phyloP scores from a whole-genome alignment of 2,113 vertebrate species.

The Polyodon spathula region DNA sequence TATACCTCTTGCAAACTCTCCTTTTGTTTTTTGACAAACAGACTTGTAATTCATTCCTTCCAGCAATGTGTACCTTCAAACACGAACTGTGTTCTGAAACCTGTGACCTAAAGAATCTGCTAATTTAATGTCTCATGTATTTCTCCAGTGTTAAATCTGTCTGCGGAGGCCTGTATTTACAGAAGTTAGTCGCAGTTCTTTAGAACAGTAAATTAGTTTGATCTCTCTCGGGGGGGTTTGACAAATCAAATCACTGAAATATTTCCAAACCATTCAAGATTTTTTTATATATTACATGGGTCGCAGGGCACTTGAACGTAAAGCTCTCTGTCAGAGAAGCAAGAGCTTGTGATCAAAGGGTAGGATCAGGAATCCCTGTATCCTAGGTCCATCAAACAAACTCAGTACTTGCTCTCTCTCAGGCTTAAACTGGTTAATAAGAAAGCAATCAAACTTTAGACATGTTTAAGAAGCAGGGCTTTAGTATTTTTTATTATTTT shows the following conservation, averaged over 20 bases:
- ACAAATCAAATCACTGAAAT: conserved; percentile 11
- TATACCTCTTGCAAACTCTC: background rate
- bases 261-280: conserved; percentile 8
- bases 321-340: too few relatives aligned
- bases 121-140: conserved; percentile 21
- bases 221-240: conserved; percentile 14
- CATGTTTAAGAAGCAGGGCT: too few relatives aligned
- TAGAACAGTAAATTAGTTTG: conserved; percentile 12
- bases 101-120: conserved; percentile 3
- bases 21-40: conserved; percentile 16
- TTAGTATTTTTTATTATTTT: too few relatives aligned
- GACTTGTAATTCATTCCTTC: conserved; percentile 7
- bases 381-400: too few relatives aligned
- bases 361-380: too few relatives aligned
- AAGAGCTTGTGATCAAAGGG: too few relatives aligned
- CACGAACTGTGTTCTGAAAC: background rate
- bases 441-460: too few relatives aligned
- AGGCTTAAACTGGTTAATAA: too few relatives aligned
- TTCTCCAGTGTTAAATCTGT: conserved; percentile 5
- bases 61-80: conserved; percentile 18
- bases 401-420: too few relatives aligned
- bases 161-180: conserved; percentile 8
- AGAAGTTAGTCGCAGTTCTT: background rate
- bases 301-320: too few relatives aligned
- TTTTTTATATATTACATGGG: too few relatives aligned